Evolutionary conservation across 2,797 vertebrate genomes (phyloP).

Genomic region (Notoglanidium macrostoma): DNA sequence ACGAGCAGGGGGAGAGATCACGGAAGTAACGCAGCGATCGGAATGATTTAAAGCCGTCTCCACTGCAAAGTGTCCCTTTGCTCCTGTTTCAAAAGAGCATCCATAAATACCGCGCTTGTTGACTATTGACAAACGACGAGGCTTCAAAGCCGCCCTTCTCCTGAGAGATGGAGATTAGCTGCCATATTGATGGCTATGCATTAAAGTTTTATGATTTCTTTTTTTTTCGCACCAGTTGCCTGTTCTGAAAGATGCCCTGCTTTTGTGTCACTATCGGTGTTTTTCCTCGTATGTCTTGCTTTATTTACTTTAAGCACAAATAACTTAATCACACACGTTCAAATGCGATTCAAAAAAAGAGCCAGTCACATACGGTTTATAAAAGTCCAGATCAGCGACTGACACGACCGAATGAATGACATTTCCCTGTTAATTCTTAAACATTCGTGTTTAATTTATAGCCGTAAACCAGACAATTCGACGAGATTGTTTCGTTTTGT

Average conservation of each 20-base stretch:
- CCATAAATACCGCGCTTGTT: constrained; percentile 59
- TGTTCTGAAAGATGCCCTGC: constrained; percentile 41
- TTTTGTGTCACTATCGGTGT: constrained; percentile 52
- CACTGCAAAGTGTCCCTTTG: constrained; percentile 36
- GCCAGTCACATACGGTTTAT: neutral
- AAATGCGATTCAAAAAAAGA: neutral
- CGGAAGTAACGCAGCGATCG: constrained; percentile 18
- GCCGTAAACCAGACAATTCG: neutral
- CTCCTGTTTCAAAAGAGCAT: constrained; percentile 48
- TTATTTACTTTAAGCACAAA: constrained; percentile 27
- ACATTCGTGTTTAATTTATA: neutral
- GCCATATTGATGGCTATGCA: constrained; percentile 59
- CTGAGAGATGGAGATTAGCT: constrained; percentile 60
- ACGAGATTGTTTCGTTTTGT: neutral
- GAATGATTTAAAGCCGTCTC: constrained; percentile 47
- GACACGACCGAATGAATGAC: neutral
- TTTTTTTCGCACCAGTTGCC: constrained; percentile 24
- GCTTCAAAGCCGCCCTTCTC: constrained; percentile 60
- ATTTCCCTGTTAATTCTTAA: neutral
- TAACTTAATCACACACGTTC: neutral
- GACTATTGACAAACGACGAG: constrained; percentile 59
- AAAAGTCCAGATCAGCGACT: neutral
- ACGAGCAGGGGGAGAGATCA: constrained; percentile 7
- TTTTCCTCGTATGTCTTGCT: neutral
- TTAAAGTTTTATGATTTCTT: constrained; percentile 61